Evolutionary conservation across 2,113 vertebrate species (phyloP), one percentile per base, ranked within the genome.

Genomic region (Cnemophilus loriae): DNA sequence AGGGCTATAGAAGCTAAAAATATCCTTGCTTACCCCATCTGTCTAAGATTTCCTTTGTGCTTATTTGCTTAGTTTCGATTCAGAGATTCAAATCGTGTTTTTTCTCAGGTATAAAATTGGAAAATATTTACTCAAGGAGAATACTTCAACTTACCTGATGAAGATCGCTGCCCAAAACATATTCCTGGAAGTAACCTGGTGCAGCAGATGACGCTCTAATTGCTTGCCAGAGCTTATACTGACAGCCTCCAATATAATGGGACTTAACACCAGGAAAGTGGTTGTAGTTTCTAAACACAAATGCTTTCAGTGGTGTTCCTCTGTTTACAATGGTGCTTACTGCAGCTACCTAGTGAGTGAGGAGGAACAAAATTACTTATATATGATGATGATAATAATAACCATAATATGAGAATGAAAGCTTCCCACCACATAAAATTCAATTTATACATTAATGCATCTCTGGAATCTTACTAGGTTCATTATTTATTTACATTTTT

Each of bases 271-370:
- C 98, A 35, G 99, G 99, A 56, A 98, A 98, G 89, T 99, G 98
- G 89, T 99, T 99, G 96, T 99, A 99, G 98, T 99, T 99, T 96
- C 99, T 98, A 92, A 99, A 99, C 80, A 99, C 99, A 87, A 99
- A 99, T 15, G 99, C 99, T 97, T 99, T 99, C 60, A 99, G 97
- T 16, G 98, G 98, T 60, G 98, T 98, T 70, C 99, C 99, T 96
- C 98, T 98, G 97, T 98, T 99, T 57, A 99, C 99, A 81, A 99
- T 96, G 47, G 99, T 99, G 96, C 99, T 99, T 91, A 99, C 98
- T 53, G 99, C 99, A 97, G 99, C 98, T 93, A 99, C 98, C 99
- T 99, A 93, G 52, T 68, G 77, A 87, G 67, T 75, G 23, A 96
- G 32, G 49, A 96, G 53, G 44, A 94, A 78, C 11, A 91, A 85